Percentiles rank a stretch among this genome's conserved stretches.
phyloP scores from a whole-genome alignment of 2,888 invertebrate genomes.

The Plemyria rubiginata region DNA sequence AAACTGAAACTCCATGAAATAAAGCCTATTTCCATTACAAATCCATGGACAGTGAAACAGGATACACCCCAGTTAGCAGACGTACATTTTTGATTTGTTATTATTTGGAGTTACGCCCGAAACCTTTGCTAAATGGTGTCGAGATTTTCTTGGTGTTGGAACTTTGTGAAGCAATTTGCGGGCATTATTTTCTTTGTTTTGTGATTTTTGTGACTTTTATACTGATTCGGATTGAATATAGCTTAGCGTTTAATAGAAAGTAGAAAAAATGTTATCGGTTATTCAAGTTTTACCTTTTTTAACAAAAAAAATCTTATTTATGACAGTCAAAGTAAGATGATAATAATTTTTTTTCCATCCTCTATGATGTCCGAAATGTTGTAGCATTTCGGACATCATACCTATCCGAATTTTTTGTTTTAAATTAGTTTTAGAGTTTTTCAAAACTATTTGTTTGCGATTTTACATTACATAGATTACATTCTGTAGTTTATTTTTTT shows the following conservation, averaged over 20 bases:
- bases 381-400: too few species aligned
- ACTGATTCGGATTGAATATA: slow-evolving; percentile 1
- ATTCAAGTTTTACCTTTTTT: too few species aligned
- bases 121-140: slow-evolving; percentile 19
- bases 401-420: too few species aligned
- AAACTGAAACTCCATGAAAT: not conserved
- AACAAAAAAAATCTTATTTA: too few species aligned
- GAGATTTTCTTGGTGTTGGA: slow-evolving; percentile 6
- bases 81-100: slow-evolving; percentile 25
- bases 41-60: slow-evolving; percentile 2
- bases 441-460: too few species aligned
- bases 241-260: slow-evolving; percentile 17
- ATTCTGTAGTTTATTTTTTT: too few species aligned
- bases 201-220: slow-evolving; percentile 19
- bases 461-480: too few species aligned
- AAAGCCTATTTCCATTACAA: not conserved
- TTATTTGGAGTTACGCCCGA: slow-evolving; percentile 20
- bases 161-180: slow-evolving; percentile 17
- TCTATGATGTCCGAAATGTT: too few species aligned
- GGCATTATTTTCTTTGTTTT: slow-evolving; percentile 19
- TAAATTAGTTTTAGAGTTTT: too few species aligned
- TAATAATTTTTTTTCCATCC: too few species aligned
- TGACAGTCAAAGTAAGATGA: too few species aligned
- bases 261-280: not conserved
- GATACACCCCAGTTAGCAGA: not conserved